These are phyloP conservation scores for Melipona bicolor DNA, from an alignment of 2,888 invertebrate genomes.

Conservation along the genomic window DNA sequence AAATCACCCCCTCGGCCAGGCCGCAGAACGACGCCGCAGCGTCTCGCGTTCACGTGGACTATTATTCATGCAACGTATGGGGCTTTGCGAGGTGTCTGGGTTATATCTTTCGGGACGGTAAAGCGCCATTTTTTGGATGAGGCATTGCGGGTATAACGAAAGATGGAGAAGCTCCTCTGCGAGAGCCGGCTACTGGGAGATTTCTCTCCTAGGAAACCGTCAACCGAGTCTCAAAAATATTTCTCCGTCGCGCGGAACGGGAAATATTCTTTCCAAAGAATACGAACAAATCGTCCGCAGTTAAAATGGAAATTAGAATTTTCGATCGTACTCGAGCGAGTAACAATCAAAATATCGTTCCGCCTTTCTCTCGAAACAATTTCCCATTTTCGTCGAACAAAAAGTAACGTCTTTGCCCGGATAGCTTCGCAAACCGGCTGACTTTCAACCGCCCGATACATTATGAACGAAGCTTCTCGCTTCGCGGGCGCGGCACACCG, in stretches of 20 bases:
- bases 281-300: not conserved
- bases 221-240: not conserved
- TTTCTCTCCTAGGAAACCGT: not conserved
- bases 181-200: conserved; percentile 7
- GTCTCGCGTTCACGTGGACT: conserved; percentile 61
- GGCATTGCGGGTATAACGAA: conserved; percentile 71
- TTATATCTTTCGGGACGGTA: conserved; percentile 70
- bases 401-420: conserved; percentile 1
- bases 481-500: conserved; percentile 26
- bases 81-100: conserved; percentile 77
- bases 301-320: not conserved
- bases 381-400: no score
- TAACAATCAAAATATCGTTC: not conserved
- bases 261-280: not conserved
- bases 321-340: not conserved
- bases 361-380: not conserved
- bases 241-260: not conserved
- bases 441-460: conserved; percentile 37
- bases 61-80: conserved; percentile 78
- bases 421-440: conserved; percentile 17
- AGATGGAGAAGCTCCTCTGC: conserved; percentile 49
- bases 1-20: conserved; percentile 49
- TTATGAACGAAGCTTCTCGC: conserved; percentile 46
- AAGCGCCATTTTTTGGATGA: conserved; percentile 63
- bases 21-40: conserved; percentile 1